Evolutionary conservation across 2,888 invertebrate genomes (phyloP), one percentile per base, ranked within the genome.

Genomic region (Leucania comma): DNA sequence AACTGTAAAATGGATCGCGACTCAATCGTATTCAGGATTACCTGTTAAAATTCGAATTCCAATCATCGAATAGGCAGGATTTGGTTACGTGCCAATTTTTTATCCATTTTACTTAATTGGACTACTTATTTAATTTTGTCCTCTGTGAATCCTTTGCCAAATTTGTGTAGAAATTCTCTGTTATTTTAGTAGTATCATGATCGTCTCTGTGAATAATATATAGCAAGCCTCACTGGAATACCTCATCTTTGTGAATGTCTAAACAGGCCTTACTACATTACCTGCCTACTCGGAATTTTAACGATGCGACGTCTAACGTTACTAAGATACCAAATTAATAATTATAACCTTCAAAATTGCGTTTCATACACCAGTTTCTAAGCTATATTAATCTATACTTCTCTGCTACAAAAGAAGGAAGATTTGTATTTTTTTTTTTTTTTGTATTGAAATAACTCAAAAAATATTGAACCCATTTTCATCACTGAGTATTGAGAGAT

Each of bases 181-280:
- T 56, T 42, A 59, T 74, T 38, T 26, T 10, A 38, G 42, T 24
- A 17, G 22, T 57, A 22, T 61, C 29, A 14, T 59, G 58, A 69
- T 66, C 29, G 51, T 35, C 75, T 78, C 60, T 69, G 62, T 66
- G 54, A 80, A 78, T 78, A 75, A 80, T 78, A 78, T 66, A 75
- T 80, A n/a, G 42, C 24, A 62, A 46, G 53, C 38, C 51, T 80
- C 48, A 35, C 22, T 62, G 53, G 48, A 68, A 74, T 74, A 46
- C n/a, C 42, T 42, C n/a, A 75, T 80, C 51, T 75, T 56, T 66
- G 65, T 78, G 65, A 75, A 75, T 80, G 2, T 54, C 29, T 80
- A 54, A 80, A 62, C 38, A 79, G 50, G 29, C 29, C 29, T 29
- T 29, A 29, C 29, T 29, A 29, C 29, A 29, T 66, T 50, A 22